Percentiles rank a stretch among this genome's conserved stretches.
phyloP scores from a whole-genome alignment of 2,113 vertebrate species.

The Zapus hudsonius region DNA sequence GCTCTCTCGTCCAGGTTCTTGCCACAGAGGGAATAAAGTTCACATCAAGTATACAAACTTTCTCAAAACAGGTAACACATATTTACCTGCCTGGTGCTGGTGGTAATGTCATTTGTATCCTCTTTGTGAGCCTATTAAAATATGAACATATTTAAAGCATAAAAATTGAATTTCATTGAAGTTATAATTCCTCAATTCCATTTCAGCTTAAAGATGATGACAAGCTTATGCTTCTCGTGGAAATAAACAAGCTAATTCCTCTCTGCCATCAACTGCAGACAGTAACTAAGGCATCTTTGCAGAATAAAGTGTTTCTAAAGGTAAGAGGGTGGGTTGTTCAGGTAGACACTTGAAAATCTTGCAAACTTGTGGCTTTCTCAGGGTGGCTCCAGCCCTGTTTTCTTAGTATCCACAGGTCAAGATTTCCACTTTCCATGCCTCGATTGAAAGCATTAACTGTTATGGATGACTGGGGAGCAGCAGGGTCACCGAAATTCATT shows the following conservation, averaged over 20 bases:
- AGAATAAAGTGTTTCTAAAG: slow-evolving; percentile 96
- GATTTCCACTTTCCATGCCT: slow-evolving; percentile 12
- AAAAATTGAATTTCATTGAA: slow-evolving; percentile 9
- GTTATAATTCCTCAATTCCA: slow-evolving; percentile 50
- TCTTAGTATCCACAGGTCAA: background rate
- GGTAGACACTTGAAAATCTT: background rate
- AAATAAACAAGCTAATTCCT: slow-evolving; percentile 93
- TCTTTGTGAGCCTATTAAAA: background rate
- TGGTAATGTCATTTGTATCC: background rate
- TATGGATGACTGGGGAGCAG: background rate
- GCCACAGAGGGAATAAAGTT: slow-evolving; percentile 94
- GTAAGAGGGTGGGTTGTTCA: slow-evolving; percentile 80
- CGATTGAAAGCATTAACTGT: background rate
- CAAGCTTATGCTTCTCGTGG: slow-evolving; percentile 89
- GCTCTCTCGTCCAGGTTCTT: slow-evolving; percentile 88
- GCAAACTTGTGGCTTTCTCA: background rate
- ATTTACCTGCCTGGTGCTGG: background rate
- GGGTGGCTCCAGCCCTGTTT: background rate
- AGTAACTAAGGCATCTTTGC: slow-evolving; percentile 89
- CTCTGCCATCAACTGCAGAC: slow-evolving; percentile 94
- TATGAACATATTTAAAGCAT: background rate
- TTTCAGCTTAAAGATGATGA: slow-evolving; percentile 93
- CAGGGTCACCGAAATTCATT: background rate
- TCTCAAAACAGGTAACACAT: slow-evolving; percentile 92
- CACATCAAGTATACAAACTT: slow-evolving; percentile 89